Percentiles rank a stretch among this genome's conserved stretches.
Evolutionary conservation across 1,140 invertebrate genomes (phyloP).

Genomic region (Drosophila asahinai): DNA sequence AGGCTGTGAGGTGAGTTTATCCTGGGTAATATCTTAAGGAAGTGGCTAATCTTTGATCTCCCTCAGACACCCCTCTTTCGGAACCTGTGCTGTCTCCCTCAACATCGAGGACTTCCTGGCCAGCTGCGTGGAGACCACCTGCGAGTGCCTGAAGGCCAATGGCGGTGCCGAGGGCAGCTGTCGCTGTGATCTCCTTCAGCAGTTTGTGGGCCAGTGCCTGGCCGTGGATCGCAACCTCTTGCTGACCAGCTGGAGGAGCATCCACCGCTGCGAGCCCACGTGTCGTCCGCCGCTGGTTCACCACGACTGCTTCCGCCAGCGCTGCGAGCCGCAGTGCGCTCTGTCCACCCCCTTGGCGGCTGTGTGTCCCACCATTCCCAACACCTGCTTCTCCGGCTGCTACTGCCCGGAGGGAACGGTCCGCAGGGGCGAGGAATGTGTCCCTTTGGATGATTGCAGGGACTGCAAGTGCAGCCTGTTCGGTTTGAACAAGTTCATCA

Average conservation of each 20-base stretch:
- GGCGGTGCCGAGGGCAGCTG: constrained; percentile 23
- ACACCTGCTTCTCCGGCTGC: constrained; percentile 14
- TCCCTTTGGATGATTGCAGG: constrained; percentile 13
- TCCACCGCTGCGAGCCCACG: constrained; percentile 8
- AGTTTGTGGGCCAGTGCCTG: constrained; percentile 19
- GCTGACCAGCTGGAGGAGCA: constrained; percentile 20
- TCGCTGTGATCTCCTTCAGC: constrained; percentile 17
- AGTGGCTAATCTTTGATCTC: neutral
- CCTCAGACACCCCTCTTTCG: constrained; percentile 13
- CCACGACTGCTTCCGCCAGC: constrained; percentile 17
- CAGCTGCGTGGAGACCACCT: constrained; percentile 15
- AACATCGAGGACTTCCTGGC: constrained; percentile 17
- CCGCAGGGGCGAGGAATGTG: constrained; percentile 7
- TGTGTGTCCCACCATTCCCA: constrained; percentile 13
- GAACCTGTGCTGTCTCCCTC: neutral
- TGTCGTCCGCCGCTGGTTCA: constrained; percentile 11
- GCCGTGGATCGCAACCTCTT: neutral
- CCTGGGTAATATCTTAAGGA: neutral
- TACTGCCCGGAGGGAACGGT: constrained; percentile 20
- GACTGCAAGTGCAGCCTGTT: constrained; percentile 23
- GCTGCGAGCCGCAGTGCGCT: constrained; percentile 13
- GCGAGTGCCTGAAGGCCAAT: constrained; percentile 20
- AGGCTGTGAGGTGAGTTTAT: constrained; percentile 10
- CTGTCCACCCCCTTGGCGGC: neutral
- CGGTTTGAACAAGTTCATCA: constrained; percentile 7